Base-by-base conservation (phyloP, 2,113 vertebrate species). In the Rostratula benghalensis region DNA sequence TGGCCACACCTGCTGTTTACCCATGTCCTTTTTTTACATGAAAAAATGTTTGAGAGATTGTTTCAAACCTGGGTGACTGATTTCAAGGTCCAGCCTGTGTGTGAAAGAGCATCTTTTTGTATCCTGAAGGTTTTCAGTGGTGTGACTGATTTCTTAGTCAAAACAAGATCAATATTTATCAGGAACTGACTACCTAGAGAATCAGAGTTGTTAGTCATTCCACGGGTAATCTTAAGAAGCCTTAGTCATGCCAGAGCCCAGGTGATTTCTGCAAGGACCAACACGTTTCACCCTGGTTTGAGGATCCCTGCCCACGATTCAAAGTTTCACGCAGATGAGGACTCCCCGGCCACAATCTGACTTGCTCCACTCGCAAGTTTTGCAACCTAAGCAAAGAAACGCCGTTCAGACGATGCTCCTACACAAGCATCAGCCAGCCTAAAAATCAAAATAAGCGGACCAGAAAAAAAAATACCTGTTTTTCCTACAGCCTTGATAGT, bases 181-280 rank as follows among this genome's bases (percentile, higher is more conserved):
- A 73, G 89, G 74, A 96, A 87, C 63, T 76, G 74, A 76, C 89
- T 79, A 86, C 65, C 57, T 75, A 53, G 61, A 84, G 65, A 89
- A 80, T 86, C 56, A 76, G 76, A 68, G 30, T 7, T 37, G 57
- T 83, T 83, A 71, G 45, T 90, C 95, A 92, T 78, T 60, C 43
- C 19, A 9, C 68, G 12, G 43, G 11, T 89, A 86, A 93, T 68
- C 90, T 75, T 68, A 60, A 70, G 89, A 92, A 94, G 25, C 83
- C 95, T 96, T 96, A 95, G 95, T 96, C 96, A 96, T 54, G 65
- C 69, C 70, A 53, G 65, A 94, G 53, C 60, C 76, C 68, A 70
- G 90, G 90, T 83, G 64, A 92, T 71, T 89, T 78, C 68, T 53
- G 56, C 64, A 78, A 68, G 61, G 73, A 65, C 41, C 61, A 68